Base-by-base conservation (phyloP, 2,797 vertebrate species). In the Novumbra hubbsi region DNA sequence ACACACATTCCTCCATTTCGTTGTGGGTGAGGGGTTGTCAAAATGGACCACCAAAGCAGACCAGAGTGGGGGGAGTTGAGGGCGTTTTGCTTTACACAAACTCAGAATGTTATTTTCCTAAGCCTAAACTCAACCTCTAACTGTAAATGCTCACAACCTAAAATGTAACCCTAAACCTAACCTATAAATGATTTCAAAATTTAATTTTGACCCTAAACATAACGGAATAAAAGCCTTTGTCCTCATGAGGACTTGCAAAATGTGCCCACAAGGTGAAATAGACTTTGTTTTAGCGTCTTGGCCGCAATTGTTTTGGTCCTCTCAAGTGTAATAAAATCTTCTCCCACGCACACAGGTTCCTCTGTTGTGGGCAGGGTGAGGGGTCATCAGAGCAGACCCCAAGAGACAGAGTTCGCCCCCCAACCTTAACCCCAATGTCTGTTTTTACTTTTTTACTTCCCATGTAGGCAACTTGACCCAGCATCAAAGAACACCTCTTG, bases 401-500 rank as follows among this genome's bases (percentile, higher is more conserved):
- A 21, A 68, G 41, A 48, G 65, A n/a, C 12, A 24, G n/a, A 19
- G 52, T 55, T 55, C 4, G n/a, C n/a, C 52, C 55, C 55, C 21
- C 9, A 17, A 60, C 8, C 65, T 12, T 21, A 17, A 60, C 8
- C 65, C 41, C 11, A 45, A 41, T 41, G n/a, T 45, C n/a, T 41
- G 67, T 68, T 24, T 66, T 16, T n/a, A 24, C n/a, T 68, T 68
- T 24, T 66, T 16, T n/a, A 24, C n/a, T 68, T 49, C 45, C 41
- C 38, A 41, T 27, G 38, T 45, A 3, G 41, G 45, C 67, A 68
- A 41, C 41, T 2, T 27, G 14, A 49, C 48, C 12, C 67, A 48
- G 21, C 41, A 48, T 68, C 41, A 68, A 68, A 68, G 34, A 49
- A 24, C 41, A 45, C 34, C 21, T 68, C 66, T 41, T 67, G 12